Evolutionary conservation across 2,888 invertebrate genomes (phyloP), one percentile per base, ranked within the genome.

Genomic region (Oligia fasciuncula): DNA sequence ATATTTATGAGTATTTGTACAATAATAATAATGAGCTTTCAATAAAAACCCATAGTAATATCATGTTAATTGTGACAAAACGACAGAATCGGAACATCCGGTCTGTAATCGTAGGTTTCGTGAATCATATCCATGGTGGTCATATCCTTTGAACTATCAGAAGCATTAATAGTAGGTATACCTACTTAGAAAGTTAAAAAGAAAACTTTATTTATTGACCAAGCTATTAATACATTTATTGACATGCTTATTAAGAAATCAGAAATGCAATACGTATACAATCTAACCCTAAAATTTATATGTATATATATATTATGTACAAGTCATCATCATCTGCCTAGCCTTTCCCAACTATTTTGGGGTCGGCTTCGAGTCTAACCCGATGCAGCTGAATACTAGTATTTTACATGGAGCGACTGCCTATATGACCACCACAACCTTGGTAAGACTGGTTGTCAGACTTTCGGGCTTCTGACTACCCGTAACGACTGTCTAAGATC

Each of bases 51-150:
- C 5, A 4, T 19, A 3, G 14, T 13, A 29, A 29, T 65, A 35
- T 43, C 17, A 43, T 63, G 9, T 46, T 80, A 4, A 60, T 68
- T 29, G 17, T 57, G 68, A 75, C 29, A 63, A 72, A 29, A 68
- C 6, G 0, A 51, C 65, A 19, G 43, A 66, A 57, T 29, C 29
- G 29, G 8, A 77, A 1, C 17, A 57, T 79, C 54, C 73, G 43
- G 49, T 19, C 43, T 1, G 29, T 73, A n/a, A 67, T 80, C 35
- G 13, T 23, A 54, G 9, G 23, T 68, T 73, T 60, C 14, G 23
- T 68, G 80, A 80, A 40, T 73, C 66, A 80, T 80, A n/a, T 63
- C 35, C 14, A 8, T 40, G 49, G 13, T 14, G 8, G 4, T 57
- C 17, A 70, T 46, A 54, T 63, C 35, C 14, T 11, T 49, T 66